Percentiles rank a stretch among this genome's conserved stretches.
These are phyloP conservation scores for Vipera latastei DNA, from an alignment of 2,797 vertebrate species.

Conservation along the genomic window DNA sequence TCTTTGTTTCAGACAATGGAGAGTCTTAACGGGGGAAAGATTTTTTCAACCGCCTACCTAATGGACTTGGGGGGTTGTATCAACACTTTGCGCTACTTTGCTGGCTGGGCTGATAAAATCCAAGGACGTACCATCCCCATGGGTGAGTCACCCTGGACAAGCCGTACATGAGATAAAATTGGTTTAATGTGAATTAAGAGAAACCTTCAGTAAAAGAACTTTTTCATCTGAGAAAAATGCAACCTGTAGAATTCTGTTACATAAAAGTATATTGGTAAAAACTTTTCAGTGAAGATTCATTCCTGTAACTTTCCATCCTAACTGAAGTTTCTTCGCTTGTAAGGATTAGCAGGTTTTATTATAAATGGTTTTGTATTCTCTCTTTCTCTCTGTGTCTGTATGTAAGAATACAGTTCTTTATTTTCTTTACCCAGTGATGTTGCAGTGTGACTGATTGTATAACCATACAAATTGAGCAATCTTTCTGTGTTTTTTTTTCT, in stretches of 20 bases:
- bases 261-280: background rate
- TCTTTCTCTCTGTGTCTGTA: background rate
- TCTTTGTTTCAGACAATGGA: conserved; percentile 79
- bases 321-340: background rate
- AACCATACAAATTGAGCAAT: background rate
- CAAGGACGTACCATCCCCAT: conserved; percentile 84
- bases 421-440: background rate
- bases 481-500: background rate
- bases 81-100: conserved; percentile 82
- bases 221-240: background rate
- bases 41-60: conserved; percentile 79
- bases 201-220: background rate
- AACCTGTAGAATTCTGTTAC: conserved; percentile 3
- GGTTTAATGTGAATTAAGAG: background rate
- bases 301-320: background rate
- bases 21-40: conserved; percentile 81
- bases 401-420: background rate
- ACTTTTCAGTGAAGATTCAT: background rate
- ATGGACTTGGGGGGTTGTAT: conserved; percentile 81
- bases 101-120: conserved; percentile 88
- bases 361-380: background rate
- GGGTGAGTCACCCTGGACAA: conserved; percentile 69
- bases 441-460: background rate
- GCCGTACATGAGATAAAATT: background rate
- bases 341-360: background rate